Percentiles rank a stretch among this genome's conserved stretches.
These are phyloP conservation scores for Enteromius argenteus DNA, from an alignment of 2,797 vertebrate species.

Conservation along the genomic window DNA sequence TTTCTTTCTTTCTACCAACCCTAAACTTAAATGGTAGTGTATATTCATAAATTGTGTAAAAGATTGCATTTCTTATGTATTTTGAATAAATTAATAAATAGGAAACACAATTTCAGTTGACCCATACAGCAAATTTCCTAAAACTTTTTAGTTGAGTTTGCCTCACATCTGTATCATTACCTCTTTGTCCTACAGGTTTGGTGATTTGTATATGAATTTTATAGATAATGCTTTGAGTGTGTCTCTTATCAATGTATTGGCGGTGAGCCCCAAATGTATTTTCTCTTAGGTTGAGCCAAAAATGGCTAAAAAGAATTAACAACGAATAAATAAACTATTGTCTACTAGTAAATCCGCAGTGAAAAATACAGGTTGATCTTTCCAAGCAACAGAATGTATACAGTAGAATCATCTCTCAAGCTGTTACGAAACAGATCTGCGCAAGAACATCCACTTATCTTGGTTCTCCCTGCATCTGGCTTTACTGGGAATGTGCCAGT, in stretches of 20 bases:
- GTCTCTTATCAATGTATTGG: not conserved
- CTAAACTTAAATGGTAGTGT: not conserved
- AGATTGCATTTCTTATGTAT: no score
- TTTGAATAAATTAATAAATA: not conserved
- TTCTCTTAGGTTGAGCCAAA: not conserved
- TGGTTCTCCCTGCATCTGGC: slow-evolving; percentile 17
- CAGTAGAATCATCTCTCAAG: not conserved
- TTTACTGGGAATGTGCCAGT: slow-evolving; percentile 19
- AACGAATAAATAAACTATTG: slow-evolving; percentile 3
- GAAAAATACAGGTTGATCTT: slow-evolving; percentile 7
- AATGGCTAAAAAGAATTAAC: not conserved
- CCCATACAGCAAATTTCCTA: not conserved
- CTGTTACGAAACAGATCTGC: slow-evolving; percentile 32
- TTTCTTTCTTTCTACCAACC: not conserved
- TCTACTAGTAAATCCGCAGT: not conserved
- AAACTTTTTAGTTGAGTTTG: not conserved
- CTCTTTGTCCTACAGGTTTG: not conserved
- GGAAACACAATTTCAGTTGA: not conserved
- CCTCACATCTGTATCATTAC: not conserved
- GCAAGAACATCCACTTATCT: slow-evolving; percentile 8
- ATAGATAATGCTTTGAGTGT: not conserved
- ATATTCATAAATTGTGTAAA: not conserved
- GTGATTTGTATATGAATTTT: not conserved
- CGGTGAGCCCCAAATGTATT: not conserved
- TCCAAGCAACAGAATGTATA: not conserved